Evolutionary conservation across 1,140 invertebrate genomes (phyloP).

Genomic region (Saxidomus purpurata): DNA sequence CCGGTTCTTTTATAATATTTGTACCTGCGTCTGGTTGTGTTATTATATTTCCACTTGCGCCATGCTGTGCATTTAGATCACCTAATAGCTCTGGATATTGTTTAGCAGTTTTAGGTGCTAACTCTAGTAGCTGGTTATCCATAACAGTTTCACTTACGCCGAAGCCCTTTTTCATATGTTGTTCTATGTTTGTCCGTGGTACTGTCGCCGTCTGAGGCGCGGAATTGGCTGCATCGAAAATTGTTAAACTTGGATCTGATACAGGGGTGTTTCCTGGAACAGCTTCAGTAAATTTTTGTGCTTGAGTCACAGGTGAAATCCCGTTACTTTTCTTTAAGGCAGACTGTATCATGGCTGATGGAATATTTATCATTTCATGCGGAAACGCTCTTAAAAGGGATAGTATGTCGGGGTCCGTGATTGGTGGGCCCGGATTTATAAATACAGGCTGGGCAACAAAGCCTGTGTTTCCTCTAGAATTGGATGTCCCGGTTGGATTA

Average conservation of each 20-base stretch:
- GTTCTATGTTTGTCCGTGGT: background rate
- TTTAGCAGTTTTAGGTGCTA: background rate
- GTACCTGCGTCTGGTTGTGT: no score
- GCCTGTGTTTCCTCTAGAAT: background rate
- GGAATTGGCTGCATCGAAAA: no score
- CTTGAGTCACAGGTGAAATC: no score
- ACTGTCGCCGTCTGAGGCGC: background rate
- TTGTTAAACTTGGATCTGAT: background rate
- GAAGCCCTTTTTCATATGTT: background rate
- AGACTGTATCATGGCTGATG: slow-evolving; percentile 34
- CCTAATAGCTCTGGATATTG: background rate
- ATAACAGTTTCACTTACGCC: background rate
- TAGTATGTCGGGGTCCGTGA: slow-evolving; percentile 40
- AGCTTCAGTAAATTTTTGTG: no score
- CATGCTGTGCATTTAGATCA: no score
- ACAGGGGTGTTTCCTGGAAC: background rate
- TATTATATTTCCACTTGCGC: no score
- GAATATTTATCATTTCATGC: slow-evolving; percentile 47
- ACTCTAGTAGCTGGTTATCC: background rate
- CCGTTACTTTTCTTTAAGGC: slow-evolving; percentile 29
- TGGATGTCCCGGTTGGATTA: background rate
- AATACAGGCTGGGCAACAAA: slow-evolving; percentile 46
- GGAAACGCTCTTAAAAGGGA: slow-evolving; percentile 33
- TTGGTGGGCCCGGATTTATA: slow-evolving; percentile 26
- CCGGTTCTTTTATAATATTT: no score